Evolutionary conservation across 2,797 vertebrate species (phyloP), one percentile per base, ranked within the genome.

Genomic region (Pseudopleuronectes americanus): DNA sequence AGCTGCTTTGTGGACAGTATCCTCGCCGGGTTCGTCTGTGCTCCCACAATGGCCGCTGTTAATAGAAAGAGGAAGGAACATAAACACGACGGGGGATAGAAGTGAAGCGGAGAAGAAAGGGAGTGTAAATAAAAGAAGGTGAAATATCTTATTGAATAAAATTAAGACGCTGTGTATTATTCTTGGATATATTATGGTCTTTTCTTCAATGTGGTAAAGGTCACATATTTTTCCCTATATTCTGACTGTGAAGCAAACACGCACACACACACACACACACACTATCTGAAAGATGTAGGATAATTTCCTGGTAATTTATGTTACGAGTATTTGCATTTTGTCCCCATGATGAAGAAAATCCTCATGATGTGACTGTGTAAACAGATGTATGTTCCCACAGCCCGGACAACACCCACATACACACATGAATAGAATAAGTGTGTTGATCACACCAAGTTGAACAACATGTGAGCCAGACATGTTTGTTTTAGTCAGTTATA

Each of bases 21-120:
- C 94, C 13, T 95, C 96, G 14, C 95, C 94, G 0, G 96, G 95
- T 80, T 95, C 96, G 81, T 96, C 94, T 24, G 95, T 93, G 69
- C 94, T 95, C 94, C 95, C 96, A 88, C 95, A 96, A 82, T 96
- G 95, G 43, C 92, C 93, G 0, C 92, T 94, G 81, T 92, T 94
- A 74, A 94, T 57, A 23, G 8, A 61, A 54, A 56, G 43, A 54
- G 16, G 66, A 54, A 60, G 55, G 74, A 51, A 51, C 19, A 4
- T 64, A 10, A 41, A 65, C 48, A 68, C 0, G 19, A 51, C n/a
- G 9, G 47, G n/a, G 47, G 61, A 36, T 5, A 66, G 6, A 45
- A 41, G 1, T n/a, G n/a, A 41, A 12, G 26, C 26, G 17, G 19
- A 17, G 31, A 57, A 4, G 13, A 63, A 48, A 2, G 19, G 55